Base-by-base conservation (phyloP, 2,113 vertebrate species). In the Psephotus haematonotus region DNA sequence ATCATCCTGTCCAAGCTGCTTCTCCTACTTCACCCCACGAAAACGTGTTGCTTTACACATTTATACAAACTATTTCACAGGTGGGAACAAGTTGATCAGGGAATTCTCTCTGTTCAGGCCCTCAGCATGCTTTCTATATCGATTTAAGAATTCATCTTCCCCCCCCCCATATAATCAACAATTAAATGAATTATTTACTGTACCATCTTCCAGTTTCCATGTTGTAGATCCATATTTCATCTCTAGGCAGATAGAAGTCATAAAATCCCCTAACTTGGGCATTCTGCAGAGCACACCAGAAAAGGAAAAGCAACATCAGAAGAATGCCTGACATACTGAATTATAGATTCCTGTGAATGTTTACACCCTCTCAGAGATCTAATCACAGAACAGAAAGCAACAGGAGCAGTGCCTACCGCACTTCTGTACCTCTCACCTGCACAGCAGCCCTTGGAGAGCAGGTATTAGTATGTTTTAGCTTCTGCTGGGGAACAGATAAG, bases 141-240 rank as follows among this genome's bases (percentile, higher is more conserved):
- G 52, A 2, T 44, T 72, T 24, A 83, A 72, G 39, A 76, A 68
- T 57, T 72, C 12, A 27, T 44, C 33, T 11, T 5, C 2, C 8
- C 2, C 8, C 2, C 0, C 63, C 29, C 20, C 17, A 28, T 16
- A 59, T 16, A 12, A 27, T 8, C 37, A 67, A 41, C 17, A 39
- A 49, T 33, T 1, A 70, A 71, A 11, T 52, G 19, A 86, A 50
- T 71, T 44, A 29, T 88, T 91, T 90, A 95, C 70, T 92, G 49
- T 98, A 99, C 99, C 99, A 99, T 98, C 98, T 98, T 96, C 98
- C 98, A 75, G 98, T 99, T 96, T 99, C 99, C 98, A 99, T 99
- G 97, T 99, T 98, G 97, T 99, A 99, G 43, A 99, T 98, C 99
- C 99, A 99, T 71, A 99, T 98, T 95, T 99, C 99, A 96, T 98